These are phyloP conservation scores for Camponotus pennsylvanicus DNA, from an alignment of 1,140 invertebrate genomes.

Conservation along the genomic window DNA sequence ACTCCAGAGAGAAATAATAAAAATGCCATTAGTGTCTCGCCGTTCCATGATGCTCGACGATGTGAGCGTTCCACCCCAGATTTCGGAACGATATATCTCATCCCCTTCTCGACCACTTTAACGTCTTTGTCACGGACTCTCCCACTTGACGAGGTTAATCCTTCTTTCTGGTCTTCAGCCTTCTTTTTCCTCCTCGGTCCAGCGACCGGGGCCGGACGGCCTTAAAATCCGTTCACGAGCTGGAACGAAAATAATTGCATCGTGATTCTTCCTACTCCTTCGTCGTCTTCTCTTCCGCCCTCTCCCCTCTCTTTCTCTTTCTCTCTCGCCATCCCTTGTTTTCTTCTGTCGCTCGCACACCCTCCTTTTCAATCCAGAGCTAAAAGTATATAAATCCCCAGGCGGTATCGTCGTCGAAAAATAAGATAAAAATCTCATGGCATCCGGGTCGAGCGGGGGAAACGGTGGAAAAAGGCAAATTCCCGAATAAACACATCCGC, in stretches of 20 bases:
- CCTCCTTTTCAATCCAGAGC: conserved; percentile 62
- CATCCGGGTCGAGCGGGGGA: conserved; percentile 59
- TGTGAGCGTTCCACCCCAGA: conserved; percentile 73
- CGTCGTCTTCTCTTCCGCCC: conserved; percentile 42
- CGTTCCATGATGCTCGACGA: conserved; percentile 69
- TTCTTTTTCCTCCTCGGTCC: conserved; percentile 66
- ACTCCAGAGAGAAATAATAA: conserved; percentile 83
- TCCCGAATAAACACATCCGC: conserved; percentile 86
- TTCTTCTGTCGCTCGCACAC: conserved; percentile 65
- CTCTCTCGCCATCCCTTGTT: conserved; percentile 19
- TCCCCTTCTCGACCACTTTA: conserved; percentile 74
- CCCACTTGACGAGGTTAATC: conserved; percentile 82
- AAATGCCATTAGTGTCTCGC: conserved; percentile 85
- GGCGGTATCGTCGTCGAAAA: conserved; percentile 81
- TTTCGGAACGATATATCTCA: conserved; percentile 71
- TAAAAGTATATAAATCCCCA: conserved; percentile 83
- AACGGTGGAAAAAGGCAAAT: conserved; percentile 83
- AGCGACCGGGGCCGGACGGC: conserved; percentile 51
- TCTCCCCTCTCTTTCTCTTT: not conserved
- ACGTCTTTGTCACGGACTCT: conserved; percentile 80
- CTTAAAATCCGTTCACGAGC: conserved; percentile 78
- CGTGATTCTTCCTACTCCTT: conserved; percentile 75
- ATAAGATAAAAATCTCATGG: conserved; percentile 83
- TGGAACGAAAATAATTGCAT: conserved; percentile 83
- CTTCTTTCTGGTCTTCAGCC: conserved; percentile 77